Evolutionary conservation across 2,113 vertebrate genomes (phyloP).

Genomic region (Leptobrachium leishanense): DNA sequence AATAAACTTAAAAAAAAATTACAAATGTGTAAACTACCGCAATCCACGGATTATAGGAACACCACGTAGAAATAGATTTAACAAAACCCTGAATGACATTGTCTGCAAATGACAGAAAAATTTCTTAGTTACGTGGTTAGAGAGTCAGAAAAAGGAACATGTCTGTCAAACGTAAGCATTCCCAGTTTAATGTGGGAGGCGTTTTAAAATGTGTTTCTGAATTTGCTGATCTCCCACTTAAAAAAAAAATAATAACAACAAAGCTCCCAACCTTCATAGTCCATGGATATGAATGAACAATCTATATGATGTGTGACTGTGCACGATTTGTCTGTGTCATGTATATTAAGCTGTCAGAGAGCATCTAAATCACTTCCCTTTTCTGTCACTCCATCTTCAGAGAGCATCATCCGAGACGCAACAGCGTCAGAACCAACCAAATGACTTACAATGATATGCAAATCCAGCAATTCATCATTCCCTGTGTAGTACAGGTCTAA

Average conservation of each 20-base stretch:
- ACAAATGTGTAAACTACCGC: too few species aligned
- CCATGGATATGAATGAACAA: conserved; percentile 1
- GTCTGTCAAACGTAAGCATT: too few species aligned
- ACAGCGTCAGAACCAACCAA: conserved; percentile 76
- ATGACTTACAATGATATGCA: conserved; percentile 88
- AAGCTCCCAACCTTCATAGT: conserved; percentile 3
- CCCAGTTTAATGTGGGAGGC: too few species aligned
- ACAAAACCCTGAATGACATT: too few species aligned
- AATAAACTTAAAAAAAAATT: too few species aligned
- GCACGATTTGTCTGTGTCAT: conserved; percentile 74
- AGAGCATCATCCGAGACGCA: conserved; percentile 81
- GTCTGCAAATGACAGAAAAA: too few species aligned
- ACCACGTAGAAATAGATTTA: too few species aligned
- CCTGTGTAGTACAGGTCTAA: conserved; percentile 81
- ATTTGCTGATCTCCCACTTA: conserved; percentile 37
- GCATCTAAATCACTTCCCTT: conserved; percentile 95
- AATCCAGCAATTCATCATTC: conserved; percentile 87
- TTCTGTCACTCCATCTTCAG: conserved; percentile 77
- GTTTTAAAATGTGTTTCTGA: conserved; percentile 20
- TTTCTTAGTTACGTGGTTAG: too few species aligned
- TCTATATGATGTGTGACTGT: conserved; percentile 52
- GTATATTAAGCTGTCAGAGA: conserved; percentile 93
- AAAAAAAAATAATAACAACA: not conserved
- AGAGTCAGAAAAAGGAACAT: too few species aligned
- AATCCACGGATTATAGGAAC: too few species aligned